Conservation (phyloP, 2,113 vertebrate species). For the Dicentrarchus labrax region DNA sequence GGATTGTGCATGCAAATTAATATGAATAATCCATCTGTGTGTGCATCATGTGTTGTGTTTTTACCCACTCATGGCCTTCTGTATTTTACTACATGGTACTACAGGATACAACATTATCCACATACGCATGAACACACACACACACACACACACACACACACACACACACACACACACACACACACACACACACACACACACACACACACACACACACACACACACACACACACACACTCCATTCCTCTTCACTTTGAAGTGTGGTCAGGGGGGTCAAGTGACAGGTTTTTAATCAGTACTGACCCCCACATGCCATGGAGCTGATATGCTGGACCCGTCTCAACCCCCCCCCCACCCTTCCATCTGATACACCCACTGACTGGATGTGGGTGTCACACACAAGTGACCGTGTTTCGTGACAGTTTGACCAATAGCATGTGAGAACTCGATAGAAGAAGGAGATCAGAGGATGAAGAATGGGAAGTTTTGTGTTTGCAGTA, state of each 20-base stretch:
- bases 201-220: constrained; percentile 10
- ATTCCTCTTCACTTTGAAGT: constrained; percentile 72
- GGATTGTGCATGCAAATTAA: constrained; percentile 7
- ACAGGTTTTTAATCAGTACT: constrained; percentile 81
- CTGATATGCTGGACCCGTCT: constrained; percentile 78
- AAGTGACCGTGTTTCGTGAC: constrained; percentile 67
- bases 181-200: background rate
- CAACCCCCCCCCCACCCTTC: constrained; percentile 54
- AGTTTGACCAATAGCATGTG: constrained; percentile 47
- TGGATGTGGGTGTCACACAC: constrained; percentile 74
- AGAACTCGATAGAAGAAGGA: constrained; percentile 12
- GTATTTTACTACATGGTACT: constrained; percentile 73
- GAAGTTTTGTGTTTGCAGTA: constrained; percentile 14
- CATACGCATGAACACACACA: constrained; percentile 13
- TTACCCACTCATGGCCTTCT: constrained; percentile 46
- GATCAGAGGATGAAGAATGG: constrained; percentile 18
- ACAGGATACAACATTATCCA: background rate
- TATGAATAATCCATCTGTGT: constrained; percentile 31
- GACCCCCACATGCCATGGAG: constrained; percentile 81
- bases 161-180: constrained; percentile 14
- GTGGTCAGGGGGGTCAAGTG: constrained; percentile 81
- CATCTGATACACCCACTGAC: constrained; percentile 70
- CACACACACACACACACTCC: constrained; percentile 13
- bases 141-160: background rate
- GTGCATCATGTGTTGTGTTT: constrained; percentile 56